Evolutionary conservation across 2,113 vertebrate species (phyloP), one percentile per base, ranked within the genome.

Genomic region (Pyrgilauda ruficollis): DNA sequence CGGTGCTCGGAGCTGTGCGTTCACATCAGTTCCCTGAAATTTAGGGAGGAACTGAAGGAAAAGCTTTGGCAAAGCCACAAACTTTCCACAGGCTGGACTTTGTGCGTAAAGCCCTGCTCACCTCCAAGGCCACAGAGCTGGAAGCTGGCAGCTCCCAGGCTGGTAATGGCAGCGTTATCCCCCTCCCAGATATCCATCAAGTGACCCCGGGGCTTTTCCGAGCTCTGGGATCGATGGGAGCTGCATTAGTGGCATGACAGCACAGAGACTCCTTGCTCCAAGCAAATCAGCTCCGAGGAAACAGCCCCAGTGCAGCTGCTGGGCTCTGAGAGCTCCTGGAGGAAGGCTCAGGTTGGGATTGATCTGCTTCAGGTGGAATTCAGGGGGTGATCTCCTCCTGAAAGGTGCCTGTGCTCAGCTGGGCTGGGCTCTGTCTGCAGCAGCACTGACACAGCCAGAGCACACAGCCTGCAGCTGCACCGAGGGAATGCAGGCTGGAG

Each of bases 171-270:
- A 92, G 63, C 0, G 20, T 88, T 90, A 21, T 92, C 52, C 56
- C 27, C 17, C 12, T 33, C 28, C 61, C 19, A 13, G 75, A 14
- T 20, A 58, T 88, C 74, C 82, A 84, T 81, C 4, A 28, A 77
- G 82, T 86, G 87, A 96, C 73, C 95, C 88, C 39, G 47, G 64
- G 52, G 59, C n/a, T 88, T 37, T 39, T 27, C 78, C 0, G 0
- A 44, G 93, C 84, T 69, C 63, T 52, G 79, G 67, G 84, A 95
- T 97, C 75, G 58, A 91, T 94, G 94, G 0, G 3, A 7, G 47
- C 61, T 80, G 85, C 82, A 89, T 95, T 80, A 93, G 93, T 20
- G 46, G 44, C 22, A 86, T 84, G 82, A 9, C 68, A 84, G 93
- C 85, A 23, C 0, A 0, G 67, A 69, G 18, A 69, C 23, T 86